A percentile compares a stretch with the other conserved stretches of the same genome.
phyloP scores from a whole-genome alignment of 2,888 invertebrate genomes.

The Prosopocoilus inquinatus region DNA sequence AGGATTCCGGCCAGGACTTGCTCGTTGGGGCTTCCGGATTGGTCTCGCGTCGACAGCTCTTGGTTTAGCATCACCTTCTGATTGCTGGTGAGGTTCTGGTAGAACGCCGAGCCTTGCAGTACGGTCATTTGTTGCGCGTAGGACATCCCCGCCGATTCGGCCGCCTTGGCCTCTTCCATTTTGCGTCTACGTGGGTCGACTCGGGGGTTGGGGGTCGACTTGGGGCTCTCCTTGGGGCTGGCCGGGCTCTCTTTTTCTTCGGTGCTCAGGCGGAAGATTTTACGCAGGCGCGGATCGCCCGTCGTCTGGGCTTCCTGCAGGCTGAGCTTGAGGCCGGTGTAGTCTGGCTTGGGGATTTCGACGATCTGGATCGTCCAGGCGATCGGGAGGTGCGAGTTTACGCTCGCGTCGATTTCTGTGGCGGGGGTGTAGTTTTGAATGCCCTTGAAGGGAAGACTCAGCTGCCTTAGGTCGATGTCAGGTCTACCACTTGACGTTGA shows the following conservation, averaged over 20 bases:
- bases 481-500: conserved; percentile 48
- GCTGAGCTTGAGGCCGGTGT: conserved; percentile 69
- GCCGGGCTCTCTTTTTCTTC: conserved; percentile 62
- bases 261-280: conserved; percentile 66
- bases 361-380: conserved; percentile 61
- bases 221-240: conserved; percentile 52
- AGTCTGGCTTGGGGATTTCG: conserved; percentile 72
- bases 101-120: conserved; percentile 68
- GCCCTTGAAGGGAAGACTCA: conserved; percentile 53
- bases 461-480: conserved; percentile 72
- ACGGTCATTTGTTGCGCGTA: conserved; percentile 64
- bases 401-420: conserved; percentile 81
- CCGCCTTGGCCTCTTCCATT: conserved; percentile 32
- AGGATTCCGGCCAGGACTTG: conserved; percentile 60
- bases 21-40: conserved; percentile 61
- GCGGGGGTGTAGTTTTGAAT: conserved; percentile 79
- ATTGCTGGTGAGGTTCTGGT: conserved; percentile 68
- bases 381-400: conserved; percentile 74
- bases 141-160: conserved; percentile 44
- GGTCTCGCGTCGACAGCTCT: conserved; percentile 60
- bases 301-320: conserved; percentile 70
- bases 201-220: conserved; percentile 52
- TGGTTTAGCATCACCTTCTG: conserved; percentile 72
- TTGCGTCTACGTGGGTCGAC: conserved; percentile 47
- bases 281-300: conserved; percentile 73